Evolutionary conservation across 1,140 invertebrate genomes (phyloP).

Genomic region (Anastrepha obliqua): DNA sequence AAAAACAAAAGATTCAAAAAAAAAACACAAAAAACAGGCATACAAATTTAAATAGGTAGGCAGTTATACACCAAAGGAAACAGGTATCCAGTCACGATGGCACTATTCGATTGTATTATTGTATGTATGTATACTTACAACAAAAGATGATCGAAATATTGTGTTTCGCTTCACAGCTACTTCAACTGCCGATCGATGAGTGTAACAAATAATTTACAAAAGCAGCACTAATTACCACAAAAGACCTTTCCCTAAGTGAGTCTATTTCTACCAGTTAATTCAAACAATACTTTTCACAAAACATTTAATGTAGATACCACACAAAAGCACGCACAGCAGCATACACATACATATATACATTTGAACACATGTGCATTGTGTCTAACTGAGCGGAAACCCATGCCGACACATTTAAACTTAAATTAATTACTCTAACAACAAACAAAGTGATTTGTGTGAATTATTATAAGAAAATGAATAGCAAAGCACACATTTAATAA

Average conservation of each 20-base stretch:
- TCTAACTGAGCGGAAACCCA: conserved; percentile 44
- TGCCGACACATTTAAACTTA: conserved; percentile 52
- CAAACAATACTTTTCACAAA: conserved; percentile 41
- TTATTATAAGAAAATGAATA: conserved; percentile 48
- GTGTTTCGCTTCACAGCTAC: conserved; percentile 23
- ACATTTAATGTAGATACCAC: conserved; percentile 1
- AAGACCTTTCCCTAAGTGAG: conserved; percentile 26
- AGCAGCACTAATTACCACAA: conserved; percentile 44
- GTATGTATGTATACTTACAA: not conserved
- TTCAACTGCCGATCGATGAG: conserved; percentile 39
- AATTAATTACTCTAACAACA: conserved; percentile 51
- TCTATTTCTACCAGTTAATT: conserved; percentile 29
- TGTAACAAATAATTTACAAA: conserved; percentile 19
- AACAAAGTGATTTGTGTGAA: conserved; percentile 47
- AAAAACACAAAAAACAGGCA: not conserved
- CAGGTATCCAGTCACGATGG: not conserved
- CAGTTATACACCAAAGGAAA: conserved; percentile 28
- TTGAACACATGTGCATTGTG: not conserved
- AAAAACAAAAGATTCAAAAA: not conserved
- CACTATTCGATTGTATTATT: not conserved
- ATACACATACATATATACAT: not conserved
- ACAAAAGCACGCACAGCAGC: not conserved
- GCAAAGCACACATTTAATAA: conserved; percentile 50
- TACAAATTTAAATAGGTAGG: not conserved
- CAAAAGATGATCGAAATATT: conserved; percentile 15